Conservation (phyloP, 2,797 vertebrate species). For the Cuniculus paca region DNA sequence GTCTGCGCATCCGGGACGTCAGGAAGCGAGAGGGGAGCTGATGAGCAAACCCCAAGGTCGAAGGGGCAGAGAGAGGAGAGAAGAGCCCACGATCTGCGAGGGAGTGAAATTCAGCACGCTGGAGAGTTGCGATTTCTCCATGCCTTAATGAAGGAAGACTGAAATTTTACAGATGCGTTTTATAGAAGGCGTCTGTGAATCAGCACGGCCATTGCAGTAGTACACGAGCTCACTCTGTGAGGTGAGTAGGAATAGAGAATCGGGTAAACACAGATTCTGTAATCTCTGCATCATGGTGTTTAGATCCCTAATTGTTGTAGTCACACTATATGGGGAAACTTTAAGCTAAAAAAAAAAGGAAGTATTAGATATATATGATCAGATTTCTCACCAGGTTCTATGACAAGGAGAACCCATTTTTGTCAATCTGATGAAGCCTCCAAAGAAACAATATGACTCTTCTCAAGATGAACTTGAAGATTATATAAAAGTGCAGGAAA, state of each 20-base stretch:
- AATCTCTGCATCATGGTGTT: conserved; percentile 92
- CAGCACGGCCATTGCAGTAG: background rate
- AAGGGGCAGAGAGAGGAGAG: too few species aligned
- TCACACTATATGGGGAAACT: conserved; percentile 93
- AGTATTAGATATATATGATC: conserved; percentile 78
- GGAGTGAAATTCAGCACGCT: too few species aligned
- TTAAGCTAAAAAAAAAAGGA: conserved; percentile 88
- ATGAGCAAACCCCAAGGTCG: too few species aligned
- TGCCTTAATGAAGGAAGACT: background rate
- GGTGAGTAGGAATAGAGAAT: conserved; percentile 84
- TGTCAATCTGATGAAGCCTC: conserved; percentile 87
- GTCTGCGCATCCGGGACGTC: too few species aligned
- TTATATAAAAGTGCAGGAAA: conserved; percentile 92
- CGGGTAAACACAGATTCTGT: conserved; percentile 89
- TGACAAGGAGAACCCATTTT: conserved; percentile 88
- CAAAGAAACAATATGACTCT: conserved; percentile 89
- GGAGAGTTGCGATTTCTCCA: conserved; percentile 43
- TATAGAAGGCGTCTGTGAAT: background rate
- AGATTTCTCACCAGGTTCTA: conserved; percentile 48
- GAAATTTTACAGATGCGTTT: conserved; percentile 46
- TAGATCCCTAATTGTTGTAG: conserved; percentile 89
- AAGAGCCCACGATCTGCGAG: too few species aligned
- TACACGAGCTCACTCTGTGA: conserved; percentile 64
- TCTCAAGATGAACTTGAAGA: conserved; percentile 93
- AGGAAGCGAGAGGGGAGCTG: too few species aligned